Base-by-base conservation (phyloP, 2,113 vertebrate genomes). In the Notothenia rossii region DNA sequence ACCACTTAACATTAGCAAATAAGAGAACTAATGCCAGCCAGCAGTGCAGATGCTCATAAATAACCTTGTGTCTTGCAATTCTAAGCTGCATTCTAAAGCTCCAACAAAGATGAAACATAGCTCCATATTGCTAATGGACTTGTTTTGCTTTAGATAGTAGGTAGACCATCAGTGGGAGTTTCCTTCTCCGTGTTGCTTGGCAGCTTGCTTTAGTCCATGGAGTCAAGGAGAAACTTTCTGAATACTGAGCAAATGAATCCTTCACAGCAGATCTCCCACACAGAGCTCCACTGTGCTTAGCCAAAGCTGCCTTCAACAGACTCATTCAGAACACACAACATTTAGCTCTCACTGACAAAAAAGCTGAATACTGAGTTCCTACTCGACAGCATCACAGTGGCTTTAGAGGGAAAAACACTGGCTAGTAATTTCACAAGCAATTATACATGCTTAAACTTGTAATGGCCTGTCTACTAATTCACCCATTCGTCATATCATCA, bases 181-280 rank as follows among this genome's bases (percentile, higher is more conserved):
- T 84, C 56, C 71, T 78, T 64, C 43, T 14, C 75, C 7, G 12
- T 59, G 78, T 75, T 86, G 81, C 90, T 88, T 82, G 82, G 89
- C 86, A 90, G 78, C 81, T 43, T 75, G 82, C 53, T 81, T 63
- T 22, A 74, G 29, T 79, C 58, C 77, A 64, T 72, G 60, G 58
- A 81, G 84, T 81, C 62, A 50, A 65, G 46, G 79, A 83, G 70
- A 85, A 89, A 85, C 85, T 85, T 87, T 90, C 63, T 77, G 87
- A 92, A 91, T 93, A 88, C 79, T 85, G 90, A 91, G 73, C 83
- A 89, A 77, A 82, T 85, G 82, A 91, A 85, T 77, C 82, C 76
- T 84, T 86, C 64, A 12, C 69, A 83, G 71, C 73, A 84, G 75
- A 86, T 72, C 80, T 79, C 67, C 29, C 85, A 89, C 74, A 93